These are phyloP conservation scores for Nephrotoma flavescens DNA, from an alignment of 2,888 invertebrate genomes.

Conservation along the genomic window DNA sequence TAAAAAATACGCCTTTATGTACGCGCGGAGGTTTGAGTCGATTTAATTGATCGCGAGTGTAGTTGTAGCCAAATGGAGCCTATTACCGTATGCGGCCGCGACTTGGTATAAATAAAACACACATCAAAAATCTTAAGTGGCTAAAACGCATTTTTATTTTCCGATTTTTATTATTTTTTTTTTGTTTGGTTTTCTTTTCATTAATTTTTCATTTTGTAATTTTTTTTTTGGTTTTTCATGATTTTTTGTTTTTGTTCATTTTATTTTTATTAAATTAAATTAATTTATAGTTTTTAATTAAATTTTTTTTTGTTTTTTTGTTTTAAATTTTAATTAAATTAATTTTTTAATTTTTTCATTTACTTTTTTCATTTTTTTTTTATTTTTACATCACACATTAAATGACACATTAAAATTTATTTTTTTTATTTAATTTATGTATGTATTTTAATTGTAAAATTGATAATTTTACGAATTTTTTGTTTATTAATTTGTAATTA, in stretches of 20 bases:
- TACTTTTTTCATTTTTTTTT: neutral
- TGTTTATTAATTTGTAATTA: neutral
- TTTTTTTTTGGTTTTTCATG: neutral
- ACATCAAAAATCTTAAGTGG: neutral
- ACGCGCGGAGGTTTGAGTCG: too few relatives aligned
- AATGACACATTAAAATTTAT: conserved; percentile 1
- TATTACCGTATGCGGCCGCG: too few relatives aligned
- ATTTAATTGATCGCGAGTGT: too few relatives aligned
- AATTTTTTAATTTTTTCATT: neutral
- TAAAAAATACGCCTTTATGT: too few relatives aligned
- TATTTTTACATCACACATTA: conserved; percentile 2
- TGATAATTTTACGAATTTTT: neutral
- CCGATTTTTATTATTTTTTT: neutral
- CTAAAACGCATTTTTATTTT: conserved; percentile 2
- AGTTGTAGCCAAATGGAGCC: too few relatives aligned
- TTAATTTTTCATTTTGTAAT: neutral
- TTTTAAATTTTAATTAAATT: neutral
- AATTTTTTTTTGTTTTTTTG: neutral
- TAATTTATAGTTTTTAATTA: neutral
- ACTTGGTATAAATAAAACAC: neutral
- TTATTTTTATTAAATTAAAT: neutral
- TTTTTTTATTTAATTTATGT: neutral
- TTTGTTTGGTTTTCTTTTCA: neutral
- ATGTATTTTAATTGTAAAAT: neutral
- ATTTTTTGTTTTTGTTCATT: neutral